phyloP scores from a whole-genome alignment of 2,888 invertebrate genomes.

The Drosophila ezoana region DNA sequence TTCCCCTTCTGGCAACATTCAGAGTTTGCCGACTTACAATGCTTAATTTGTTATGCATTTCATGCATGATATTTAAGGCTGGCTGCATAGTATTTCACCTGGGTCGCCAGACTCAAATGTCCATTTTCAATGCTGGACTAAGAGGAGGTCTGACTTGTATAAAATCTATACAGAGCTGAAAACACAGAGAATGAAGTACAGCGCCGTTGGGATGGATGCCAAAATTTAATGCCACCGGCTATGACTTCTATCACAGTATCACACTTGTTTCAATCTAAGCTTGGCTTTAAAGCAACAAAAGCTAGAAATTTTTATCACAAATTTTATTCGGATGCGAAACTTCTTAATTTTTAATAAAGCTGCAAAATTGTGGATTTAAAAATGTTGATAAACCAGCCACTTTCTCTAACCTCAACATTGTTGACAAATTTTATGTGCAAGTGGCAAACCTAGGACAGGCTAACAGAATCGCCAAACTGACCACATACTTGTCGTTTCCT shows the following conservation, averaged over 20 bases:
- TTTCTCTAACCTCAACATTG: conserved; percentile 12
- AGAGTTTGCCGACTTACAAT: conserved; percentile 10
- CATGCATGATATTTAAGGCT: conserved; percentile 68
- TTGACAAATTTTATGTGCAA: conserved; percentile 49
- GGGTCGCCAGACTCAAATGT: conserved; percentile 30
- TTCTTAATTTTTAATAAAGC: conserved; percentile 38
- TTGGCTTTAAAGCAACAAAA: no score
- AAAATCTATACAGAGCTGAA: no score
- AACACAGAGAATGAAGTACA: no score
- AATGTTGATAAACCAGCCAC: background rate
- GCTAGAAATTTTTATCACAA: conserved; percentile 4
- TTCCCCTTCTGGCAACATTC: background rate
- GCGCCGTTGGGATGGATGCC: no score
- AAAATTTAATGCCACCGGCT: no score
- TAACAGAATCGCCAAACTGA: conserved; percentile 45
- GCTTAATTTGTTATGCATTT: conserved; percentile 54
- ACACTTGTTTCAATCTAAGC: no score
- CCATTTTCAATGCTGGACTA: conserved; percentile 7
- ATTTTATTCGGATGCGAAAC: conserved; percentile 40
- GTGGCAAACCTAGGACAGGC: conserved; percentile 30
- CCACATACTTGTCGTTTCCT: conserved; percentile 49
- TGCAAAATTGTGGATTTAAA: background rate
- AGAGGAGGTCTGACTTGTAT: background rate
- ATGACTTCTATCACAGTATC: no score
- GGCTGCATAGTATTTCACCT: conserved; percentile 55